Conservation (phyloP, 2,888 invertebrate species). For the Leptinotarsa rubiginosa region DNA sequence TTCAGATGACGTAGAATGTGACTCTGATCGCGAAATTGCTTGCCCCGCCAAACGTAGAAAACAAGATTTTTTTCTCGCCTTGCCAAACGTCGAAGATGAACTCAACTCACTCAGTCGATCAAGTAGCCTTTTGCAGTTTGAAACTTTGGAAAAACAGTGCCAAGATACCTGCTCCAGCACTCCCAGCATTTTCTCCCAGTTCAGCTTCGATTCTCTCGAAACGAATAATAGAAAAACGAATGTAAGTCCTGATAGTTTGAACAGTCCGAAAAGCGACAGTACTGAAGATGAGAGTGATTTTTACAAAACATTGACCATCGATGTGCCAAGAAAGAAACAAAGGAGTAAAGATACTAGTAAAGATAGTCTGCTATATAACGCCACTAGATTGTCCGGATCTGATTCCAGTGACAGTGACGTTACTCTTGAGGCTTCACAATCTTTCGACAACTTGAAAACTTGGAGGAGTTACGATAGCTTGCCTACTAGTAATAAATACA, state of each 20-base stretch:
- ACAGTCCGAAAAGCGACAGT: conserved; percentile 60
- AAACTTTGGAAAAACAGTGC: conserved; percentile 81
- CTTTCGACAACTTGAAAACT: conserved; percentile 64
- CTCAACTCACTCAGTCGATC: conserved; percentile 79
- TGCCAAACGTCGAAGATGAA: conserved; percentile 60
- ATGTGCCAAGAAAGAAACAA: conserved; percentile 51
- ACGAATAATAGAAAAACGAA: conserved; percentile 61
- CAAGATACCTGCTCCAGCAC: conserved; percentile 67
- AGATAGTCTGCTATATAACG: conserved; percentile 57
- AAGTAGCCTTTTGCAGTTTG: conserved; percentile 86
- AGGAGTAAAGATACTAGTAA: conserved; percentile 50
- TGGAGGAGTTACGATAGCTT: conserved; percentile 66
- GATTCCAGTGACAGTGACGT: conserved; percentile 64
- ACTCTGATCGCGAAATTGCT: conserved; percentile 80
- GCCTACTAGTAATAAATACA: conserved; percentile 48
- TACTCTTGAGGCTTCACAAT: conserved; percentile 60
- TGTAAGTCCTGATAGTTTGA: conserved; percentile 69
- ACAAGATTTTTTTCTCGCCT: conserved; percentile 67
- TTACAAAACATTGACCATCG: conserved; percentile 60
- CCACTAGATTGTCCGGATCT: conserved; percentile 62
- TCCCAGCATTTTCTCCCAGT: conserved; percentile 68
- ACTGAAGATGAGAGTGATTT: conserved; percentile 60
- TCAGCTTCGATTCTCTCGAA: conserved; percentile 70
- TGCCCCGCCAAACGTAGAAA: conserved; percentile 81
- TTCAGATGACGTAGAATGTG: conserved; percentile 72